Conservation (phyloP, 1,140 invertebrate species). For the Subanguina moxae region DNA sequence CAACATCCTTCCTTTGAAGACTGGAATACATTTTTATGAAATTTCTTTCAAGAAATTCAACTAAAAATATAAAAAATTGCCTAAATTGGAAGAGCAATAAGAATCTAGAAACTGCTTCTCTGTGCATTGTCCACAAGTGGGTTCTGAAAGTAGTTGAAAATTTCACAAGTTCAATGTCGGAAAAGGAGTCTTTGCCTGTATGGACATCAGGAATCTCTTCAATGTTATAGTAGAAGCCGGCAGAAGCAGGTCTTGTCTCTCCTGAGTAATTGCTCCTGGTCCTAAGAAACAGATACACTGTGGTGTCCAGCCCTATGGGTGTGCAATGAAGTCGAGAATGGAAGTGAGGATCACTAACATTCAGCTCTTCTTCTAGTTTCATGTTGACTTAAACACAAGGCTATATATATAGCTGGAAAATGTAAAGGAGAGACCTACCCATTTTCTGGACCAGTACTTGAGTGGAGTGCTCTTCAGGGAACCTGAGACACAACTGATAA, state of each 20-base stretch:
- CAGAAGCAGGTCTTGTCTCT: not conserved
- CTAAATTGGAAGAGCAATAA: not conserved
- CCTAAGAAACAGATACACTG: not conserved
- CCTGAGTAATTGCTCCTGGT: not conserved
- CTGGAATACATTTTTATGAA: not conserved
- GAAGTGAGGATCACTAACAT: not conserved
- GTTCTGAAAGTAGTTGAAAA: not conserved
- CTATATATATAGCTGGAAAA: not conserved
- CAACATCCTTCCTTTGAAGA: not conserved
- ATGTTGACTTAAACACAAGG: not conserved
- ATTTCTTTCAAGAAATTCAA: too few relatives aligned
- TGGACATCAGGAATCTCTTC: not conserved
- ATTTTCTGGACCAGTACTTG: constrained; percentile 8
- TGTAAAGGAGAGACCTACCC: not conserved
- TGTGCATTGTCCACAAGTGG: not conserved
- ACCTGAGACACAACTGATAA: constrained; percentile 9
- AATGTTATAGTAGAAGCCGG: not conserved
- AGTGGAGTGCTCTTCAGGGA: constrained; percentile 9
- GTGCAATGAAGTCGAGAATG: not conserved
- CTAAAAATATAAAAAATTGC: too few relatives aligned
- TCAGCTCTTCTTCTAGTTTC: not conserved
- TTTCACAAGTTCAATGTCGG: too few relatives aligned
- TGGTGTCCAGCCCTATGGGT: not conserved
- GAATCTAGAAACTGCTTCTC: not conserved
- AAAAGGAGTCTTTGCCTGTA: too few relatives aligned